Conservation (phyloP, 35 echinoderm and acorn worm species). For the Ophiothrix spiculata region DNA sequence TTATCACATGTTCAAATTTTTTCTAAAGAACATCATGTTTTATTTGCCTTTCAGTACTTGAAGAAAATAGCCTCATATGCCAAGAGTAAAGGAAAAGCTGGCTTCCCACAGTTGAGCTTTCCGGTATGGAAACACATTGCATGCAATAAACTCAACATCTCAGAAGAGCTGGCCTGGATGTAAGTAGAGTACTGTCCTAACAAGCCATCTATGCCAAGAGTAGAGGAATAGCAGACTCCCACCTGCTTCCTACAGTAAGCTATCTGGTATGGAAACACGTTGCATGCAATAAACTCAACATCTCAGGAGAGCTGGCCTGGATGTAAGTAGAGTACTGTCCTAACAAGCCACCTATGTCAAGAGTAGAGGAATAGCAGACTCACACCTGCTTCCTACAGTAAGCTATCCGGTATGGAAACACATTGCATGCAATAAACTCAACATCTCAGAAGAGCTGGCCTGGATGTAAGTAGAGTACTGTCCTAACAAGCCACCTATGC, state of each 20-base stretch:
- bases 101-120: constrained; percentile 80
- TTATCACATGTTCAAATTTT: background rate
- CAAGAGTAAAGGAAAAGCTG: constrained; percentile 78
- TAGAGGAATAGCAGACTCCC: constrained; percentile 81
- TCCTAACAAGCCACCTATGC: constrained; percentile 84
- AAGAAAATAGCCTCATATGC: constrained; percentile 90
- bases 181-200: no score
- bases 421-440: constrained; percentile 93
- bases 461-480: constrained; percentile 89
- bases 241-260: constrained; percentile 71
- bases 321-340: constrained; percentile 89
- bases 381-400: constrained; percentile 72
- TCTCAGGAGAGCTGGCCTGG: constrained; percentile 82
- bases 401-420: constrained; percentile 88
- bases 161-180: constrained; percentile 89
- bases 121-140: constrained; percentile 95
- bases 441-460: constrained; percentile 76
- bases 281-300: constrained; percentile 83
- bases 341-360: constrained; percentile 81
- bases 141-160: constrained; percentile 80
- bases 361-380: constrained; percentile 82
- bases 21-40: background rate
- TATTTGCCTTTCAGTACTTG: constrained; percentile 66
- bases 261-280: constrained; percentile 92
- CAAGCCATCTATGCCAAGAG: constrained; percentile 84